Conservation (phyloP, 2,797 vertebrate species). For the Xyrichtys novacula region DNA sequence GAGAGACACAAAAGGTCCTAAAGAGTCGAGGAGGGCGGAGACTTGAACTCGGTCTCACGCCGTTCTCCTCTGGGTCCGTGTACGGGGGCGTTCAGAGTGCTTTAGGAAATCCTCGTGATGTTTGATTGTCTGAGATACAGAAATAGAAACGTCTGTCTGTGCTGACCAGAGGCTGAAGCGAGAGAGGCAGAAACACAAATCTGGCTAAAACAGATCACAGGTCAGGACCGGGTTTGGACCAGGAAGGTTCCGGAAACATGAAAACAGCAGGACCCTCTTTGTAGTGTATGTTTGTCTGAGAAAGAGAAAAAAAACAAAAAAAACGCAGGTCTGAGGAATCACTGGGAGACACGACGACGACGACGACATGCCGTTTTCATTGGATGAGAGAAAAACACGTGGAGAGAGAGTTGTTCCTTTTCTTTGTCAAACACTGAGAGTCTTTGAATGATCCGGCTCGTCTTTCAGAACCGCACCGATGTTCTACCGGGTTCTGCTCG, state of each 20-base stretch:
- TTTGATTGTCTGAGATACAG: slow-evolving; percentile 82
- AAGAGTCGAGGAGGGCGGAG: slow-evolving; percentile 61
- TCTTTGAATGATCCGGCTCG: slow-evolving; percentile 64
- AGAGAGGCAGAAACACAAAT: slow-evolving; percentile 66
- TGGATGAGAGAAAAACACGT: slow-evolving; percentile 68
- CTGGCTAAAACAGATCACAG: slow-evolving; percentile 42
- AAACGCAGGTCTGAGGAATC: slow-evolving; percentile 61
- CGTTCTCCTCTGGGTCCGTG: slow-evolving; percentile 61
- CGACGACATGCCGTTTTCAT: slow-evolving; percentile 75
- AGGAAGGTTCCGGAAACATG: slow-evolving; percentile 40
- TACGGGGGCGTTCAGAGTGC: slow-evolving; percentile 65
- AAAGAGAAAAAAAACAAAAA: slow-evolving; percentile 63
- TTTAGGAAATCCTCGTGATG: slow-evolving; percentile 74
- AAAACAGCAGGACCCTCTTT: slow-evolving; percentile 70
- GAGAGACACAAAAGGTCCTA: slow-evolving; percentile 61
- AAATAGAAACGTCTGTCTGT: slow-evolving; percentile 71
- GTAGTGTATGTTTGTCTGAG: slow-evolving; percentile 82
- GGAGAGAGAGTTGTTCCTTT: slow-evolving; percentile 37
- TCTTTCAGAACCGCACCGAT: slow-evolving; percentile 56
- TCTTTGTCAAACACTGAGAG: slow-evolving; percentile 54
- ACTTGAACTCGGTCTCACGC: slow-evolving; percentile 66
- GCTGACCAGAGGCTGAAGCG: slow-evolving; percentile 74
- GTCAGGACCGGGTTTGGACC: slow-evolving; percentile 45
- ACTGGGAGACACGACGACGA: slow-evolving; percentile 74
- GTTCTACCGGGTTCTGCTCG: slow-evolving; percentile 58